These are phyloP conservation scores for Peromyscus aztecus DNA, from an alignment of 2,797 vertebrate genomes.

Conservation along the genomic window DNA sequence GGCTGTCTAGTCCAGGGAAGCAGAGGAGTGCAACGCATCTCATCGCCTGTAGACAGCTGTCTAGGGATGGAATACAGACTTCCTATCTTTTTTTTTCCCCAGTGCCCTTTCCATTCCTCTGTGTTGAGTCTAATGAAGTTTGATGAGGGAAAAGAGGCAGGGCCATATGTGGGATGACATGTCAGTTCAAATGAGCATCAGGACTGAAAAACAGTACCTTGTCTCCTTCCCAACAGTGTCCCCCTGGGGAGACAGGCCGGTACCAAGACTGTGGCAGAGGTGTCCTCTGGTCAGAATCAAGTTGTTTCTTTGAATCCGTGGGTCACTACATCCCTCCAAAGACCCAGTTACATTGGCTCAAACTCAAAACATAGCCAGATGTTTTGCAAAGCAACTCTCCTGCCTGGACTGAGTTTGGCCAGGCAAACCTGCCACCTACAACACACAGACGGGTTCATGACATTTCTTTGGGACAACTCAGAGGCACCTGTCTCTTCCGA, in stretches of 20 bases:
- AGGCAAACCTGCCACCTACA: background rate
- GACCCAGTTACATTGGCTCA: background rate
- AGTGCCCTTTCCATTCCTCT: background rate
- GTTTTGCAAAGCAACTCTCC: background rate
- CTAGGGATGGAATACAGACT: background rate
- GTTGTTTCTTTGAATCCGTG: background rate
- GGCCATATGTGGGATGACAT: background rate
- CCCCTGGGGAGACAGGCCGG: background rate
- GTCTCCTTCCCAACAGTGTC: background rate
- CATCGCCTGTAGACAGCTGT: background rate
- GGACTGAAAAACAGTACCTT: background rate
- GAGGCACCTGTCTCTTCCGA: background rate
- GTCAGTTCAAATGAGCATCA: constrained; percentile 46
- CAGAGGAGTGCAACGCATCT: background rate
- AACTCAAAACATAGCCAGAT: background rate
- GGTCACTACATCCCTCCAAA: background rate
- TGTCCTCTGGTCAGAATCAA: constrained; percentile 6
- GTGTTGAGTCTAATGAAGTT: constrained; percentile 51
- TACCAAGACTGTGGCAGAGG: background rate
- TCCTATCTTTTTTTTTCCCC: background rate
- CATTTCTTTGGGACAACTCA: background rate
- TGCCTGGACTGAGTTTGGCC: background rate
- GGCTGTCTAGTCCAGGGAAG: background rate
- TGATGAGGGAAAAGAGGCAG: constrained; percentile 55
- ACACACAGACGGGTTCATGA: background rate